These are phyloP conservation scores for Cairina moschata DNA, from an alignment of 2,113 vertebrate genomes.

Conservation along the genomic window DNA sequence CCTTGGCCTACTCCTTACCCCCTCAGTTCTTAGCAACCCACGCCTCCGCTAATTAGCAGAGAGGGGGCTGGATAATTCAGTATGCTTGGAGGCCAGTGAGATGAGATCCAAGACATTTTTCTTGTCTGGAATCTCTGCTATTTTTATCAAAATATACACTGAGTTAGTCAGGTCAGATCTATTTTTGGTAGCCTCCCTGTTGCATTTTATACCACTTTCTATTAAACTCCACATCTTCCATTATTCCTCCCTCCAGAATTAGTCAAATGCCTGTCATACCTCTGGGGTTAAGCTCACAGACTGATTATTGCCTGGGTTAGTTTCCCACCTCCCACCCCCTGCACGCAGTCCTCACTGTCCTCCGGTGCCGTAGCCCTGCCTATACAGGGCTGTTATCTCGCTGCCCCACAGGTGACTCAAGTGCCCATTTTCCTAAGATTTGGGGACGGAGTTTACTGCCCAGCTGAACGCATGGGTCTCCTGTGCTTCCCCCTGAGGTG, in stretches of 20 bases:
- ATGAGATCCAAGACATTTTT: background rate
- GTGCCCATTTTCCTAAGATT: background rate
- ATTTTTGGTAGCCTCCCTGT: conserved; percentile 7
- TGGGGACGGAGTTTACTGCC: background rate
- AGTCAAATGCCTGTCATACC: conserved; percentile 1
- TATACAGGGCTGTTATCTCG: background rate
- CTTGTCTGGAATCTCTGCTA: background rate
- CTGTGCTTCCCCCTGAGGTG: background rate
- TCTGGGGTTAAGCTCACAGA: conserved; percentile 19
- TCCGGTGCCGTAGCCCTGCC: background rate
- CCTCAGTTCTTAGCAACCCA: background rate
- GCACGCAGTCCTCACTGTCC: background rate
- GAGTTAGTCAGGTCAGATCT: background rate
- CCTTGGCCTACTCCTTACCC: background rate
- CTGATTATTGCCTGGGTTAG: background rate
- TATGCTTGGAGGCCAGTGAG: background rate
- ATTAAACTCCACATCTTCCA: background rate
- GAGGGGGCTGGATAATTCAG: background rate
- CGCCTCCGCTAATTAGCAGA: background rate
- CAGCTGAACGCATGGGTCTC: background rate
- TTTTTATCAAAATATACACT: background rate
- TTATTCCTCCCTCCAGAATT: background rate
- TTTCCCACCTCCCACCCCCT: background rate
- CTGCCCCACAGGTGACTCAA: background rate
- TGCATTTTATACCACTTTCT: background rate